Base-by-base conservation (phyloP, 2,888 invertebrate species). In the Trissolcus japonicus region DNA sequence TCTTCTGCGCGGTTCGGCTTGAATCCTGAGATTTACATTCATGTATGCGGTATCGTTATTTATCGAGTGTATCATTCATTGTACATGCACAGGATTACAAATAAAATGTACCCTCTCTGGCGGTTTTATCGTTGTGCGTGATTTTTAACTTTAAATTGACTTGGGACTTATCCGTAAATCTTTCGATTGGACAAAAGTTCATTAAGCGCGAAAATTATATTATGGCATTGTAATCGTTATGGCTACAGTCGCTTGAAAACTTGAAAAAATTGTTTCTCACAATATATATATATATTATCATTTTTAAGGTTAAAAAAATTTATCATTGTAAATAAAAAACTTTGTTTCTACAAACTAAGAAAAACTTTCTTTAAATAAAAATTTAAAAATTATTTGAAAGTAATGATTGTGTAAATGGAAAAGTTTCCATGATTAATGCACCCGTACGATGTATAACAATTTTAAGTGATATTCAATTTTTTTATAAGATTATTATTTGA, bases 131-230 rank as follows among this genome's bases (percentile, higher is more conserved):
- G 65, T 74, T 69, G 67, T 75, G 76, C 77, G 65, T 79, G 79
- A 46, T 69, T 69, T 76, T 75, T 68, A 82, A 54, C 75, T 81
- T 81, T 78, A 81, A 83, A 84, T 84, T 84, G 84, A 84, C 84
- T 83, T 79, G 80, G 79, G 80, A 81, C 71, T 66, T 72, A 75
- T 66, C 68, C 63, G 76, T 75, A 77, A 60, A 77, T 71, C 68
- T 68, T 57, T 40, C 51, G 50, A 60, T 65, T 56, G 61, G 65
- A 73, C 35, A 54, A 67, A 56, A 59, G 56, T 67, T 77, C 60
- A 63, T 72, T 72, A 77, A 56, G 63, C 60, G 68, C 72, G 11
- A 46, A 76, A 76, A 73, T 73, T 63, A 62, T 59, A 54, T 35
- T 72, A 72, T 67, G 62, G 56, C 61, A 54, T 72, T 55, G 60